These are phyloP conservation scores for Planococcus citri DNA, from an alignment of 1,140 invertebrate species.

Conservation along the genomic window DNA sequence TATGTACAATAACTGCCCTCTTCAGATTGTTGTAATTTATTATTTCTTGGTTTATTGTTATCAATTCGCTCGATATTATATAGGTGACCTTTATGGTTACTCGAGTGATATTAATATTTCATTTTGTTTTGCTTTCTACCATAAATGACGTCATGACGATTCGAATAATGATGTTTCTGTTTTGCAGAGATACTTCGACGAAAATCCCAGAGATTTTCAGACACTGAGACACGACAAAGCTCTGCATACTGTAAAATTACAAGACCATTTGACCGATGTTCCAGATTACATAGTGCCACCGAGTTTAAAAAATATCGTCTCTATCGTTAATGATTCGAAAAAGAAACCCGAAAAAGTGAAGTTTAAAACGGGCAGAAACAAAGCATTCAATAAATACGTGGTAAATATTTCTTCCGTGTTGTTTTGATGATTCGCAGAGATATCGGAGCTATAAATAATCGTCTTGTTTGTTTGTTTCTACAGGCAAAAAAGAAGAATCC, in stretches of 20 bases:
- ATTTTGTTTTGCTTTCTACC: too few species aligned
- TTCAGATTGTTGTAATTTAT: too few species aligned
- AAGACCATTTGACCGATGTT: slow-evolving; percentile 78
- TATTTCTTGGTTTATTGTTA: too few species aligned
- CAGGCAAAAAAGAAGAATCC: slow-evolving; percentile 25
- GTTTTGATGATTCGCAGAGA: not conserved
- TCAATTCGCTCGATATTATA: not conserved
- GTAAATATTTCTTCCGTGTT: not conserved
- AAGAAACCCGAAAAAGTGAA: slow-evolving; percentile 23
- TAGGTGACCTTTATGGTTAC: not conserved
- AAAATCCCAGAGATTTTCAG: slow-evolving; percentile 82
- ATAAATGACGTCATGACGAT: not conserved
- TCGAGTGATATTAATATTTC: too few species aligned
- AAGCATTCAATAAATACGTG: slow-evolving; percentile 15
- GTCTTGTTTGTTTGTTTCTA: slow-evolving; percentile 17
- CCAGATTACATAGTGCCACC: slow-evolving; percentile 86
- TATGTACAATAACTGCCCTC: too few species aligned
- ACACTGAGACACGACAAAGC: slow-evolving; percentile 85
- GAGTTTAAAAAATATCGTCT: slow-evolving; percentile 38
- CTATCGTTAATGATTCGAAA: slow-evolving; percentile 20
- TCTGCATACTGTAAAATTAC: slow-evolving; percentile 69
- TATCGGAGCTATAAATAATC: not conserved
- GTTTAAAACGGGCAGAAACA: slow-evolving; percentile 11
- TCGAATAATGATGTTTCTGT: not conserved
- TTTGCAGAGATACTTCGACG: slow-evolving; percentile 75